Percentiles rank a stretch among this genome's conserved stretches.
These are phyloP conservation scores for Leptinotarsa rubiginosa DNA, from an alignment of 2,888 invertebrate species.

Conservation along the genomic window DNA sequence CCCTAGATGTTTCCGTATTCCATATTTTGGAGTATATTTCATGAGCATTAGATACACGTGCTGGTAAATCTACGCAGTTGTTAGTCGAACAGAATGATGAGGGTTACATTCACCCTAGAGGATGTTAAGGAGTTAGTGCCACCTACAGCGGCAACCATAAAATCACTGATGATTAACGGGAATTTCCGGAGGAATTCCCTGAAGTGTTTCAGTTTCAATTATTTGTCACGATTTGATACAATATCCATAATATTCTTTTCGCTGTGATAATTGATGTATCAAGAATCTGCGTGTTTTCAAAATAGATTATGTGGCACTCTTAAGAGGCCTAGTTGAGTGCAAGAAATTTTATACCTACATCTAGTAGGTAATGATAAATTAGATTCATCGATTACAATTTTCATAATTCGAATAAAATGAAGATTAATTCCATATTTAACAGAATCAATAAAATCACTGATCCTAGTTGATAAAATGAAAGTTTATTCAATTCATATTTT, in stretches of 20 bases:
- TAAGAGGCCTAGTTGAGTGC: too few species aligned
- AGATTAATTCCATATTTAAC: too few species aligned
- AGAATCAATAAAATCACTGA: too few species aligned
- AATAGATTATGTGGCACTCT: too few species aligned
- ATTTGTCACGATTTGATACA: neutral
- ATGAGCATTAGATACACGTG: neutral
- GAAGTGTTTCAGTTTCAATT: neutral
- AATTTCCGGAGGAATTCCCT: neutral
- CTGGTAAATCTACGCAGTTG: neutral
- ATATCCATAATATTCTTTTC: neutral
- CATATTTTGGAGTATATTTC: conserved; percentile 1
- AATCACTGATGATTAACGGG: neutral
- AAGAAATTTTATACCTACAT: too few species aligned
- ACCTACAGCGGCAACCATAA: neutral
- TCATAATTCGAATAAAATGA: too few species aligned
- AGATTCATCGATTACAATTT: too few species aligned
- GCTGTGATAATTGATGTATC: too few species aligned
- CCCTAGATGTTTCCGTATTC: neutral
- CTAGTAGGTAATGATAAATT: too few species aligned
- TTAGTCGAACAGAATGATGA: conserved; percentile 4
- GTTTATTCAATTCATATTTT: too few species aligned
- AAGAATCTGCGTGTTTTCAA: too few species aligned
- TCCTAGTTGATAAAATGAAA: too few species aligned
- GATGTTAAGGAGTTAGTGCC: neutral
- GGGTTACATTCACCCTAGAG: neutral